phyloP scores from a whole-genome alignment of 2,888 invertebrate species.

The Leptinotarsa tumamoca region DNA sequence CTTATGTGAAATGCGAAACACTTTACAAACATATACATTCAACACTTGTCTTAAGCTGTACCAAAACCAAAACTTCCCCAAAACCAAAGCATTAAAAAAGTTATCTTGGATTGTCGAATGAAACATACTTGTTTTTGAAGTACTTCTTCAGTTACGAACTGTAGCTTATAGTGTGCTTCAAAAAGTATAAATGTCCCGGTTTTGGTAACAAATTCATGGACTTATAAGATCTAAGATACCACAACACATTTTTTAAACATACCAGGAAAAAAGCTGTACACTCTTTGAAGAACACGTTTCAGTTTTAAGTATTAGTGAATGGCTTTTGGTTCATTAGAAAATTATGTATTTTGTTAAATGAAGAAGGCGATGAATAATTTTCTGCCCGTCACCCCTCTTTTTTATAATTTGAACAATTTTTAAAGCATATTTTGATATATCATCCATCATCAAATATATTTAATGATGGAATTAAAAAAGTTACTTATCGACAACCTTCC shows the following conservation, averaged over 20 bases:
- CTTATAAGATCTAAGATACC: no score
- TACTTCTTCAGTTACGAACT: not conserved
- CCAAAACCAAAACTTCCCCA: conserved; percentile 12
- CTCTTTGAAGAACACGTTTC: not conserved
- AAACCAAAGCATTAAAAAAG: conserved; percentile 9
- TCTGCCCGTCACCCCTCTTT: conserved; percentile 61
- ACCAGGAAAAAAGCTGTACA: not conserved
- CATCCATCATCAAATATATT: no score
- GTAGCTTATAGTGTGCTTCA: not conserved
- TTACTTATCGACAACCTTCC: no score
- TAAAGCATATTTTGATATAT: conserved; percentile 19
- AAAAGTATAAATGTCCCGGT: not conserved
- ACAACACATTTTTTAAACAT: no score
- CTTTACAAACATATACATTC: not conserved
- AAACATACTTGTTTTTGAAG: not conserved
- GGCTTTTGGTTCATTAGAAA: conserved; percentile 31
- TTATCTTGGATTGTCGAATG: not conserved
- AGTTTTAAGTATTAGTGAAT: conserved; percentile 24
- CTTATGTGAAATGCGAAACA: not conserved
- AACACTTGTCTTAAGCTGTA: conserved; percentile 8
- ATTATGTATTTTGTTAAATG: conserved; percentile 17
- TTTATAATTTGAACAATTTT: conserved; percentile 45
- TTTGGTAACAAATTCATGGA: not conserved
- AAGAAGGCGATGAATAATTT: conserved; percentile 31
- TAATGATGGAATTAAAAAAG: no score